Evolutionary conservation across 2,797 vertebrate genomes (phyloP).

Genomic region (Cheirogaleus major): DNA sequence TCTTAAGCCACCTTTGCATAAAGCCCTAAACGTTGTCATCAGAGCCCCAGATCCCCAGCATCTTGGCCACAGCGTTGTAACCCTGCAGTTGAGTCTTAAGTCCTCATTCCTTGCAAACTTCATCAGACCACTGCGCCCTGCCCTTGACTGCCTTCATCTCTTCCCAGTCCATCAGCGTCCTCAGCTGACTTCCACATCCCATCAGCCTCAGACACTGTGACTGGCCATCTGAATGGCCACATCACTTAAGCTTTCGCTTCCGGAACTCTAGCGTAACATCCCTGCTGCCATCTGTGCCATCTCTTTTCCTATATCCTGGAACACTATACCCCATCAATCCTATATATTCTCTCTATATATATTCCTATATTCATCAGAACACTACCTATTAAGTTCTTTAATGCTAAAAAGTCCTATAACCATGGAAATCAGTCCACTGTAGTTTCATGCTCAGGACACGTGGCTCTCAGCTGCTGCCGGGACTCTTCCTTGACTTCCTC

Average conservation of each 20-base stretch:
- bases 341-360: neutral
- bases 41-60: fast-evolving
- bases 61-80: fast-evolving
- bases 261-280: neutral
- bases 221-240: fast-evolving
- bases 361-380: neutral
- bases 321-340: neutral
- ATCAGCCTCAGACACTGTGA: fast-evolving
- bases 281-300: fast-evolving
- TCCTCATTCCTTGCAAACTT: fast-evolving
- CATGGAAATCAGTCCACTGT: neutral
- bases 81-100: too few species aligned
- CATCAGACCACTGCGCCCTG: fast-evolving
- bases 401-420: neutral
- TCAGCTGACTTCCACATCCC: too few species aligned
- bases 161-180: fast-evolving
- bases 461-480: neutral
- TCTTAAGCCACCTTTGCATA: fast-evolving
- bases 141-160: fast-evolving
- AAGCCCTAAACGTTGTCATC: neutral
- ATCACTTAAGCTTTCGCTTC: neutral
- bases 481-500: neutral
- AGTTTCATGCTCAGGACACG: fast-evolving
- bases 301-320: too few species aligned
- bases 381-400: neutral